A percentile compares a stretch with the other conserved stretches of the same genome.
phyloP scores from a whole-genome alignment of 1,140 invertebrate species.

The Diorhabda sublineata region DNA sequence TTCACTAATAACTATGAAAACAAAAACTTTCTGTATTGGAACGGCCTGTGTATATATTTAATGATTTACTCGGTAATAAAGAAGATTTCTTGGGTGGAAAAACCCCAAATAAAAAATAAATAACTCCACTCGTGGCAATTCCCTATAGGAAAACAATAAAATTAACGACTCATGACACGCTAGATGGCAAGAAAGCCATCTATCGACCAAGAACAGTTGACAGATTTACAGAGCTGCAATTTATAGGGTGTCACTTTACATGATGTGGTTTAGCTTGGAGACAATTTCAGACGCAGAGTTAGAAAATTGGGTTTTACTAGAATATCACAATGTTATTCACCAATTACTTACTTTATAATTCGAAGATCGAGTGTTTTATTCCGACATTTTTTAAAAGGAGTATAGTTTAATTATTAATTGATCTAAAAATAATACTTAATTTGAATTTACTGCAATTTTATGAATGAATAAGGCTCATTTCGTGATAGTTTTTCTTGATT shows the following conservation, averaged over 20 bases:
- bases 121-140: not conserved
- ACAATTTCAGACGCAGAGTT: not conserved
- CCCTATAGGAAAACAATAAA: slow-evolving; percentile 2
- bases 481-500: too few species aligned
- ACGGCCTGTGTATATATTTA: not conserved
- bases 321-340: too few species aligned
- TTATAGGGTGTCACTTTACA: not conserved
- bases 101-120: slow-evolving; percentile 1
- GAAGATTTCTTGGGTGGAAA: not conserved
- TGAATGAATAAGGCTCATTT: too few species aligned
- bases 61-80: slow-evolving; percentile 1
- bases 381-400: too few species aligned
- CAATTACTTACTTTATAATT: too few species aligned
- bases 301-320: too few species aligned
- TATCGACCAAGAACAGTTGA: slow-evolving; percentile 2
- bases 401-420: too few species aligned
- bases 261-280: not conserved
- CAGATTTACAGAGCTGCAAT: not conserved
- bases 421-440: too few species aligned
- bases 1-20: too few species aligned
- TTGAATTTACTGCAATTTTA: too few species aligned
- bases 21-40: too few species aligned
- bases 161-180: slow-evolving; percentile 1
- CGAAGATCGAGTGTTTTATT: too few species aligned
- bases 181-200: not conserved